Evolutionary conservation across 2,113 vertebrate species (phyloP), one percentile per base, ranked within the genome.

Genomic region (Centropus unirufus): DNA sequence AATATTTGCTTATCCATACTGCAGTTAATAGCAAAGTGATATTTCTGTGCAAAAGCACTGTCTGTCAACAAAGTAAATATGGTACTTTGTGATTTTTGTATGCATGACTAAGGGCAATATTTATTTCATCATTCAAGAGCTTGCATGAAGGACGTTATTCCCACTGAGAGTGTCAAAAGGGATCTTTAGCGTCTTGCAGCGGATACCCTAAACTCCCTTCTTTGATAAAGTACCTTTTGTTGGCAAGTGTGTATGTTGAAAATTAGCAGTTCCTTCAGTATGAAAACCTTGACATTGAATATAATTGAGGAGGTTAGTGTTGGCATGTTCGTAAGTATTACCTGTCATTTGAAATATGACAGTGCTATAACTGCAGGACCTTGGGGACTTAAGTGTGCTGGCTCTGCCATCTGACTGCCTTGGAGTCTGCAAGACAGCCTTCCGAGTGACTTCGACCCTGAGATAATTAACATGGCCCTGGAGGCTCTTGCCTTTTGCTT

Each of bases 261-360:
- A 98, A 98, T 98, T 96, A 97, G 89, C 93, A 93, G 73, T 96
- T 96, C 93, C 89, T 97, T 89, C 96, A 58, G 91, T 94, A 73
- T 19, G 63, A 95, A 97, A 98, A 93, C 93, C 90, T 97, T 98
- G 98, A 98, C 97, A 97, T 96, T 98, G 98, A 98, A 87, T 97
- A 95, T 98, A 98, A 98, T 98, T 97, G 97, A 98, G 95, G 96
- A 97, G 96, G 97, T 97, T 97, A 96, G 96, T 90, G 90, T 90
- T 12, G 24, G 87, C 83, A 1, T 97, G 97, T 97, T 97, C 64
- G 1, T 97, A 96, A 96, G 92, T 95, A 97, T 98, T 98, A 97
- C 97, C 98, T 98, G 97, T 98, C 98, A 97, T 97, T 97, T 98
- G 97, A 98, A 98, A 98, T 98, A 98, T 97, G 98, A 98, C 97